Evolutionary conservation across 2,888 invertebrate genomes (phyloP).

Genomic region (Apomyelois bistriatella): DNA sequence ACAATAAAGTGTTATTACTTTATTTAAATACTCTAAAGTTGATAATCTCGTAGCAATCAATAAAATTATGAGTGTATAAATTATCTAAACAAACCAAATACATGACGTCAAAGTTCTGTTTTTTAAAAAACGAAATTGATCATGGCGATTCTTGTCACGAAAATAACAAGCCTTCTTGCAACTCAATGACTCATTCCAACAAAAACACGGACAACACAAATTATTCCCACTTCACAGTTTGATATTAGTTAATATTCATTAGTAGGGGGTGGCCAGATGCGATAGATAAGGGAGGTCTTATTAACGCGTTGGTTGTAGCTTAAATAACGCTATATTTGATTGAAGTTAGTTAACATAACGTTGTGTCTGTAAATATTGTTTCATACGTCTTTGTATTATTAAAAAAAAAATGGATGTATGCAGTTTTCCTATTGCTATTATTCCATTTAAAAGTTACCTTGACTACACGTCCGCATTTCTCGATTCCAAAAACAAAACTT

Average conservation of each 20-base stretch:
- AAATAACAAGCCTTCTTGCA: conserved; percentile 9
- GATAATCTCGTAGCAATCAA: no score
- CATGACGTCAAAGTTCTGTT: not conserved
- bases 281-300: conserved; percentile 46
- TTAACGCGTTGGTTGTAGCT: conserved; percentile 26
- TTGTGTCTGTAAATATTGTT: not conserved
- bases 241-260: conserved; percentile 77
- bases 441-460: not conserved
- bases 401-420: not conserved
- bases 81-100: not conserved
- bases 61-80: not conserved
- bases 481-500: conserved; percentile 5
- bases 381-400: not conserved
- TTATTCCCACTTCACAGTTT: conserved; percentile 52
- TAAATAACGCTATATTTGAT: conserved; percentile 13
- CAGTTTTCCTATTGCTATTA: not conserved
- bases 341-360: conserved; percentile 9
- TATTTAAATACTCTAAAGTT: no score
- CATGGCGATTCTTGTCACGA: not conserved
- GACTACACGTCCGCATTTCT: not conserved
- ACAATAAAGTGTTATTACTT: no score
- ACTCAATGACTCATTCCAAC: conserved; percentile 48
- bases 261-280: conserved; percentile 62
- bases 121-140: not conserved
- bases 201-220: conserved; percentile 41